Evolutionary conservation across 2,797 vertebrate species (phyloP), one percentile per base, ranked within the genome.

Genomic region (Oreochromis mossambicus): DNA sequence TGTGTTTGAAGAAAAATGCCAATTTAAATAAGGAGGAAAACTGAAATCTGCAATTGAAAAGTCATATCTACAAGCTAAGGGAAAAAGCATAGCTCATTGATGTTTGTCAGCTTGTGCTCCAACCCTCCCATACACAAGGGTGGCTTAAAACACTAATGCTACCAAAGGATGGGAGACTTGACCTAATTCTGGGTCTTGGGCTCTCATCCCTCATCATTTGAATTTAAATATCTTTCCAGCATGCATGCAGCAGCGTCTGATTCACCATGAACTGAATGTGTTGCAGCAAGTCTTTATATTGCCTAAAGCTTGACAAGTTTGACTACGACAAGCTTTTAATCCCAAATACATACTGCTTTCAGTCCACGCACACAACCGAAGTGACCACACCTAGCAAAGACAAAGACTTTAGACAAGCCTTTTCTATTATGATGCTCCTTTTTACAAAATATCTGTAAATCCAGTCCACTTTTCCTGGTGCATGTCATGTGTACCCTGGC

Each of bases 111-210:
- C 78, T 58, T 81, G 55, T 84, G 84, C 88, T 88, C 78, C 80
- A 84, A 83, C 81, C 51, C 86, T 85, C 87, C 82, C 87, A 92
- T 87, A 85, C 84, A 92, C 88, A 87, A 86, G 83, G 50, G 82
- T 79, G 84, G 86, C 83, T 92, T 91, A 82, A 90, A 90, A 89
- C 80, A 81, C 86, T 86, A 92, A 92, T 89, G 86, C 93, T 79
- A 55, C 87, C 84, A 89, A 86, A 88, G 88, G 86, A 81, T 79
- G 76, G 86, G 83, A 88, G 88, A 88, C 92, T 91, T 95, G 93
- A 95, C 95, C 96, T 94, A 94, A 91, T 94, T 96, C 89, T 76
- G 85, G 84, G 77, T 89, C 84, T 86, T 80, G 86, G 76, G 21
- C 90, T 86, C 82, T 79, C 76, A 82, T 86, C 79, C 48, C 91